A percentile compares a stretch with the other conserved stretches of the same genome.
These are phyloP conservation scores for Catagonus wagneri DNA, from an alignment of 2,113 vertebrate genomes.

Conservation along the genomic window DNA sequence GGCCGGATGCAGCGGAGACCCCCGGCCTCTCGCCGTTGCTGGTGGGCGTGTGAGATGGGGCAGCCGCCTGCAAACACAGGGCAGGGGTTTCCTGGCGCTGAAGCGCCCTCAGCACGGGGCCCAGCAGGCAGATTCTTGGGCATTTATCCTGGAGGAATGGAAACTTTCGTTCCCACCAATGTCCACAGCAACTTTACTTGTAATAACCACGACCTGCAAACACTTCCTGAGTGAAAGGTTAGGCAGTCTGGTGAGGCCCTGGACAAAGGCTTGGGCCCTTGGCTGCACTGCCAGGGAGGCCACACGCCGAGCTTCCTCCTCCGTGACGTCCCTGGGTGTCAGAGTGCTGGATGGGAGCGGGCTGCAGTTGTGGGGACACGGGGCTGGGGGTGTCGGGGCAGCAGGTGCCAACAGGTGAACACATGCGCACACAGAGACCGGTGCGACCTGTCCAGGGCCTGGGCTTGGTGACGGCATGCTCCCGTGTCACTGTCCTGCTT, in stretches of 20 bases:
- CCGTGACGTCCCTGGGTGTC: too few species aligned
- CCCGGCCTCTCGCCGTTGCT: fast-evolving
- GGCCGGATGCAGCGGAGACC: neutral
- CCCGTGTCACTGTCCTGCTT: neutral
- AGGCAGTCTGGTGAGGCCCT: too few species aligned
- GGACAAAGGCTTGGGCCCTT: neutral
- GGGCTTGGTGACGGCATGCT: fast-evolving
- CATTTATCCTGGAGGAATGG: neutral
- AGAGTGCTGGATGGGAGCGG: too few species aligned
- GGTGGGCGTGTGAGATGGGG: neutral
- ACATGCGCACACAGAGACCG: too few species aligned
- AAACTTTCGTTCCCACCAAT: neutral
- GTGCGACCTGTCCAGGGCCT: neutral
- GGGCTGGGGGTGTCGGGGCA: too few species aligned
- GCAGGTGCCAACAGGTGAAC: too few species aligned
- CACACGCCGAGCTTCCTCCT: too few species aligned
- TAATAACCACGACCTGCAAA: neutral
- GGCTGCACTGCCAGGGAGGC: too few species aligned
- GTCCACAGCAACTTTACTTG: neutral
- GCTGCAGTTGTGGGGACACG: too few species aligned
- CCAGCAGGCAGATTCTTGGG: neutral
- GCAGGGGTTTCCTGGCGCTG: neutral
- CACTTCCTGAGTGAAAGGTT: neutral
- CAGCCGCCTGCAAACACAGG: neutral
- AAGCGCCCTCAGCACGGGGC: neutral